These are phyloP conservation scores for Drosophila mauritiana DNA, from an alignment of 1,140 invertebrate genomes.

Conservation along the genomic window DNA sequence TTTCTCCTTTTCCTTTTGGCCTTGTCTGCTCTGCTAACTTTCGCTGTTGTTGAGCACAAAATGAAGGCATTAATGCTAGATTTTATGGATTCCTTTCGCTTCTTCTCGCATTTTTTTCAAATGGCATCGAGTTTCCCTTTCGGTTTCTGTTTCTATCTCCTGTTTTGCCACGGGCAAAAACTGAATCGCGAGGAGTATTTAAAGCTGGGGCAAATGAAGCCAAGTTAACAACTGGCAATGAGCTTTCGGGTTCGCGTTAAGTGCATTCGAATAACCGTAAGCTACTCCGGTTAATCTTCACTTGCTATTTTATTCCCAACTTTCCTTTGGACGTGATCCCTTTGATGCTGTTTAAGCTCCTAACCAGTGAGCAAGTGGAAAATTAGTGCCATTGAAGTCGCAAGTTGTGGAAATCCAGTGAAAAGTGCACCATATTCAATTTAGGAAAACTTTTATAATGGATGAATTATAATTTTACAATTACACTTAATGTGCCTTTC, in stretches of 20 bases:
- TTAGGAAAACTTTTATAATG: background rate
- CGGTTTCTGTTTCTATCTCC: conserved; percentile 15
- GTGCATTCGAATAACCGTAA: conserved; percentile 39
- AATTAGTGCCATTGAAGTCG: background rate
- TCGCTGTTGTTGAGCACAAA: conserved; percentile 63
- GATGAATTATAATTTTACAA: too few relatives aligned
- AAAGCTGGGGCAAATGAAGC: conserved; percentile 58
- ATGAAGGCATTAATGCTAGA: conserved; percentile 81
- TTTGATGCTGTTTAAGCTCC: conserved; percentile 24
- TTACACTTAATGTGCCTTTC: too few relatives aligned
- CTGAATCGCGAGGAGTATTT: conserved; percentile 50
- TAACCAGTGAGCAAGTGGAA: background rate
- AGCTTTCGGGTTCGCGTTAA: conserved; percentile 22
- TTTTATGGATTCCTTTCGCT: conserved; percentile 57
- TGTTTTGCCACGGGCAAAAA: conserved; percentile 6
- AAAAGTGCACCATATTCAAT: too few relatives aligned
- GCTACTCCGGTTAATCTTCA: conserved; percentile 39
- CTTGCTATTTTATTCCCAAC: conserved; percentile 4
- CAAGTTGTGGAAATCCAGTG: background rate
- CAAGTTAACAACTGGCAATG: conserved; percentile 49
- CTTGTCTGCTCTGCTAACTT: conserved; percentile 51
- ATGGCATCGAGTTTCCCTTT: conserved; percentile 54
- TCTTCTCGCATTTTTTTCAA: conserved; percentile 2
- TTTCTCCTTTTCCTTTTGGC: conserved; percentile 13
- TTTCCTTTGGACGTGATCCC: conserved; percentile 6